Evolutionary conservation across 1,140 invertebrate species (phyloP).

Genomic region (Coenobita brevimanus): DNA sequence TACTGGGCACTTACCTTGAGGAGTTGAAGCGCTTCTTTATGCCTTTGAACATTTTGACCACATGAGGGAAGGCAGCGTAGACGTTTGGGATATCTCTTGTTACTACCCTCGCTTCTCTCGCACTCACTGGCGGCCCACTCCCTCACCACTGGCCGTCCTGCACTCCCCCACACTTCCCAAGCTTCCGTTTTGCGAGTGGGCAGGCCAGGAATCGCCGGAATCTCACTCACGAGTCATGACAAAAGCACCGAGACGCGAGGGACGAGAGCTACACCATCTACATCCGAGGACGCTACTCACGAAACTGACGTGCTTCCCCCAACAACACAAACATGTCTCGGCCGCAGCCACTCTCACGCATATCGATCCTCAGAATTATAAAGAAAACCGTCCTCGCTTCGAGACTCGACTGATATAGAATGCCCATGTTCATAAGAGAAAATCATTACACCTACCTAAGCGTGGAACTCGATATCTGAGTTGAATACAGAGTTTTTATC

Average conservation of each 20-base stretch:
- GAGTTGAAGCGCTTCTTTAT: conserved; percentile 53
- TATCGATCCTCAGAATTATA: conserved; percentile 12
- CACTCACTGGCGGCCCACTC: background rate
- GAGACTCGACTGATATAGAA: no score
- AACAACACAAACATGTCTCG: conserved; percentile 53
- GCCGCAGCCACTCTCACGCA: conserved; percentile 26
- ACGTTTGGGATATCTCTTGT: background rate
- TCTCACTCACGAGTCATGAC: conserved; percentile 40
- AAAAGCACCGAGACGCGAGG: conserved; percentile 1
- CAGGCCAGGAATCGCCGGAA: conserved; percentile 20
- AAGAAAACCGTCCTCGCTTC: no score
- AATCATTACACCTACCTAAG: no score
- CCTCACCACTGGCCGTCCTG: background rate
- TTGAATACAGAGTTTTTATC: background rate
- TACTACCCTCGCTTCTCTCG: background rate
- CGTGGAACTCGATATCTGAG: no score
- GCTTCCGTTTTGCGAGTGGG: conserved; percentile 2
- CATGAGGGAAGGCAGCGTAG: conserved; percentile 12
- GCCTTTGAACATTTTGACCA: conserved; percentile 52
- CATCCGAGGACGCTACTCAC: conserved; percentile 17
- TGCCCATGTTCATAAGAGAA: no score
- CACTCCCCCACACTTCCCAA: conserved; percentile 25
- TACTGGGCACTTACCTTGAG: conserved; percentile 29
- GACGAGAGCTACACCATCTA: background rate
- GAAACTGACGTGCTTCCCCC: conserved; percentile 10